Base-by-base conservation (phyloP, 2,888 invertebrate species). In the Pseudoips prasinana region DNA sequence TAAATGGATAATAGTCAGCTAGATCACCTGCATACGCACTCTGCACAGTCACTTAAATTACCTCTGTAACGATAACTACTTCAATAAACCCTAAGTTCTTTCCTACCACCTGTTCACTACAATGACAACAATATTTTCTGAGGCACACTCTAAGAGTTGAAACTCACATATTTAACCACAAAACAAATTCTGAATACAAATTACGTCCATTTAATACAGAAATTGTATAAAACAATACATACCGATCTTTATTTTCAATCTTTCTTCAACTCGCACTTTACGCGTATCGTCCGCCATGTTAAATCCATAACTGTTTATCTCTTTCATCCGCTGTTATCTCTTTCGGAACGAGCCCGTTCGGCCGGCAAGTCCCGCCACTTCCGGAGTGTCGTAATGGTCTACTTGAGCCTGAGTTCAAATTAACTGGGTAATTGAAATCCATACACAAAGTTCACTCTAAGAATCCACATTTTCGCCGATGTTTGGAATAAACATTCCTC, bases 201-300 rank as follows among this genome's bases (percentile, higher is more conserved):
- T 36, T 42, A 28, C 17, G 24, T 25, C 31, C 25, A 41, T 38
- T 44, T 30, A 35, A 24, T 45, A 44, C 41, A 30, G 29, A 49
- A 54, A 43, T 49, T 46, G 35, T 24, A 37, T 46, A 55, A 68
- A 70, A 64, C 58, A 67, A 68, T 83, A 92, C 94, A 90, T 92
- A 96, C 96, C 96, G 86, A 96, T 96, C 93, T 96, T 96, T 82
- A 96, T 95, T 93, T 94, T 95, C 89, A 96, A 92, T 90, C 95
- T 94, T 92, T 96, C 96, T 90, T 95, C 95, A 85, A 95, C 93
- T 92, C 96, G 93, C 89, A 96, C 95, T 92, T 94, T 92, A 92
- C 94, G 94, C 92, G 92, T 93, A 91, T 93, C 94, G 92, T 95
- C 95, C 92, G 95, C 95, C 95, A 95, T 95, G 92, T 94, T 95